Conservation (phyloP, 2,797 vertebrate species). For the Gallirallus australis region DNA sequence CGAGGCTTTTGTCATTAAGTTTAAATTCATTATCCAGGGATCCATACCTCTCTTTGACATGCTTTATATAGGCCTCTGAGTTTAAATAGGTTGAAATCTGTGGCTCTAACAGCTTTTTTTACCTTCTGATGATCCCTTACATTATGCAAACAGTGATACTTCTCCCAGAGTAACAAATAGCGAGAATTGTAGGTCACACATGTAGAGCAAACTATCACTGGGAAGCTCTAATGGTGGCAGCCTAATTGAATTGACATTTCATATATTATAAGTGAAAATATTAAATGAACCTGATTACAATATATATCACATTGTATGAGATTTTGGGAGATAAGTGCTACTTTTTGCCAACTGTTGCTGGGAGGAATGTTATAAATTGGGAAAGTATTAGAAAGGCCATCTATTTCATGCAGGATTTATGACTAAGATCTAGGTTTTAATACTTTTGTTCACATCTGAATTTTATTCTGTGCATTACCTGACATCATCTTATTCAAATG, state of each 20-base stretch:
- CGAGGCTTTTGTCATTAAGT: slow-evolving; percentile 13
- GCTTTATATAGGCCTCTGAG: neutral
- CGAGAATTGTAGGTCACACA: neutral
- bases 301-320: neutral
- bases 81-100: slow-evolving; percentile 6
- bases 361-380: neutral
- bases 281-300: neutral
- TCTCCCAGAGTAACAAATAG: neutral
- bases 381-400: neutral
- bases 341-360: neutral
- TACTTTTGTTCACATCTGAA: neutral
- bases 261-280: neutral
- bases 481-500: neutral
- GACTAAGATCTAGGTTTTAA: neutral
- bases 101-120: neutral
- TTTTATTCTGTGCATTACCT: neutral
- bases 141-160: neutral
- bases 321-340: neutral
- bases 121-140: neutral
- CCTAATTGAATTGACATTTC: slow-evolving; percentile 26
- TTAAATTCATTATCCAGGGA: slow-evolving; percentile 29
- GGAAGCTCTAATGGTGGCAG: neutral
- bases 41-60: neutral
- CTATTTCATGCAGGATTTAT: neutral
- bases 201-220: neutral